These are phyloP conservation scores for Manis pentadactyla DNA, from an alignment of 2,797 vertebrate genomes.

Conservation along the genomic window DNA sequence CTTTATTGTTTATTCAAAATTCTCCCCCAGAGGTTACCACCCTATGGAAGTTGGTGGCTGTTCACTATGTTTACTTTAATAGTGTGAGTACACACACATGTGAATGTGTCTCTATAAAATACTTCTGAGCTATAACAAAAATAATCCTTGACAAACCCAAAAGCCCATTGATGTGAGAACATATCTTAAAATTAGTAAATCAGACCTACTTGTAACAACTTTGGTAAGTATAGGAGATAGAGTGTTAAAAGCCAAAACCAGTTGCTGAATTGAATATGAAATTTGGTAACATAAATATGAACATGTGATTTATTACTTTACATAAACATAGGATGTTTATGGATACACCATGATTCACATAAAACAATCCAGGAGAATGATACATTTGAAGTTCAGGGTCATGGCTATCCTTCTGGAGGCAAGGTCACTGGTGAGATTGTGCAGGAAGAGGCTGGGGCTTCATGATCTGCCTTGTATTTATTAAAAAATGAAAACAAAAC, in stretches of 20 bases:
- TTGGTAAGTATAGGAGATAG: background rate
- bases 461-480: background rate
- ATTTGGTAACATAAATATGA: background rate
- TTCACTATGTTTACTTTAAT: background rate
- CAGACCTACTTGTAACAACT: background rate
- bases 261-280: background rate
- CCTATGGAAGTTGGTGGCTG: background rate
- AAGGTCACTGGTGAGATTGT: background rate
- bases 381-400: background rate
- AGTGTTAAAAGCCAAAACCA: background rate
- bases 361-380: background rate
- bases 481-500: background rate
- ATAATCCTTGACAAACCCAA: background rate
- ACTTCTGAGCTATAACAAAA: background rate
- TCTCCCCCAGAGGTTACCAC: background rate
- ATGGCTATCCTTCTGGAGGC: too few relatives aligned
- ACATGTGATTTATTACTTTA: background rate
- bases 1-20: background rate
- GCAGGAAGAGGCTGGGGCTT: background rate
- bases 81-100: background rate
- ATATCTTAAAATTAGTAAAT: background rate
- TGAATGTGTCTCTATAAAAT: background rate
- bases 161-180: background rate
- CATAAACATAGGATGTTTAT: background rate
- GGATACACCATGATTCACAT: background rate